Conservation (phyloP, 2,888 invertebrate genomes). For the Oxystoma pomonae region DNA sequence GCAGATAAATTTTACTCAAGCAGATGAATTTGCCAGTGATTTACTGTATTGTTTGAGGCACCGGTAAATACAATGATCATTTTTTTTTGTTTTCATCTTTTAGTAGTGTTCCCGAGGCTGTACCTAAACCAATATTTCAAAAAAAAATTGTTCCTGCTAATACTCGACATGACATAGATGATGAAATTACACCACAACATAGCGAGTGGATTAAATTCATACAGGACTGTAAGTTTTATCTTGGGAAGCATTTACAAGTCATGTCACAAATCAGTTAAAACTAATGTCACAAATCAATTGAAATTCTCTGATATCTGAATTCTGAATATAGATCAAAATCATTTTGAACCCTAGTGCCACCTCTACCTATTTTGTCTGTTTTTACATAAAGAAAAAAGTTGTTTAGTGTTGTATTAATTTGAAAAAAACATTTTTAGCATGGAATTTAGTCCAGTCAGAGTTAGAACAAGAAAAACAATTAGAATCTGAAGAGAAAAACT, state of each 20-base stretch:
- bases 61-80: too few relatives aligned
- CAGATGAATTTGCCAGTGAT: not conserved
- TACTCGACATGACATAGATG: conserved; percentile 47
- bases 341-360: too few relatives aligned
- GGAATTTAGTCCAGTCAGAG: conserved; percentile 53
- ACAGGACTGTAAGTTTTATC: conserved; percentile 75
- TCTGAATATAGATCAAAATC: too few relatives aligned
- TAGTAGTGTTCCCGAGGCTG: not conserved
- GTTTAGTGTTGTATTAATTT: too few relatives aligned
- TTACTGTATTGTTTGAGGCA: not conserved
- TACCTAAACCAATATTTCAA: conserved; percentile 80
- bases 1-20: conserved; percentile 14
- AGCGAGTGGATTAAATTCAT: conserved; percentile 84
- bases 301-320: too few relatives aligned
- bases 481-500: conserved; percentile 55
- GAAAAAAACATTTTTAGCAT: too few relatives aligned
- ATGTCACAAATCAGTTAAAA: too few relatives aligned
- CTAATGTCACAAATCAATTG: too few relatives aligned
- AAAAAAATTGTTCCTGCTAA: conserved; percentile 47
- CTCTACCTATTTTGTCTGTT: too few relatives aligned
- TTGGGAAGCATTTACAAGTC: too few relatives aligned
- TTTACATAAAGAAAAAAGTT: too few relatives aligned
- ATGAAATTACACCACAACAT: conserved; percentile 71
- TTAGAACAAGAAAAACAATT: conserved; percentile 35
- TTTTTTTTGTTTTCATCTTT: too few relatives aligned